These are phyloP conservation scores for Plodia interpunctella DNA, from an alignment of 1,140 invertebrate species.

Conservation along the genomic window DNA sequence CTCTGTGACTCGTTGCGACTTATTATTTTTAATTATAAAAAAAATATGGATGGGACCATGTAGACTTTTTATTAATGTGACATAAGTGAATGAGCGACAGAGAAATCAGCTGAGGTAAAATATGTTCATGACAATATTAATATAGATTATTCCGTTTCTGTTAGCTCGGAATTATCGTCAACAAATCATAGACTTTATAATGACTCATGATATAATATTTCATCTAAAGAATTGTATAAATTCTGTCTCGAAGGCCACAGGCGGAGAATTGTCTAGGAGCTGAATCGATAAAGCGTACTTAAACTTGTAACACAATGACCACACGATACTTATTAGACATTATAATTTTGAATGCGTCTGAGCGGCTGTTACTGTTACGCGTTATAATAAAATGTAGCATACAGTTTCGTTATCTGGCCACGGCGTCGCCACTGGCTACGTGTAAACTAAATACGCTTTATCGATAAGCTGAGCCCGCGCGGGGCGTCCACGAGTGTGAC, in stretches of 20 bases:
- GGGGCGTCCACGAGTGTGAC: constrained; percentile 9
- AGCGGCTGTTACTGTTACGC: too few relatives aligned
- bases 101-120: too few relatives aligned
- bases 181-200: constrained; percentile 10
- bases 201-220: constrained; percentile 10
- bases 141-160: too few relatives aligned
- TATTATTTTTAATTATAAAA: too few relatives aligned
- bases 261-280: constrained; percentile 11
- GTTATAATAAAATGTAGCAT: too few relatives aligned
- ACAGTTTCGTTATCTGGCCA: too few relatives aligned
- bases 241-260: constrained; percentile 29
- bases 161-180: background rate
- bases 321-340: too few relatives aligned
- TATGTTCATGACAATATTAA: too few relatives aligned
- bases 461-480: background rate
- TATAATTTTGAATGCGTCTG: too few relatives aligned
- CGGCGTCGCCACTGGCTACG: background rate
- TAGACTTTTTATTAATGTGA: too few relatives aligned
- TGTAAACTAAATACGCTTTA: background rate
- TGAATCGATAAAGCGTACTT: background rate
- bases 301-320: too few relatives aligned
- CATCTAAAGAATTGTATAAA: constrained; percentile 19
- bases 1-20: background rate
- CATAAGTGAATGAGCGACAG: too few relatives aligned
- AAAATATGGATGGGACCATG: background rate